Percentiles rank a stretch among this genome's conserved stretches.
Conservation (phyloP, 64 coral and sea anemone species). For the Stichodactyla helianthus region DNA sequence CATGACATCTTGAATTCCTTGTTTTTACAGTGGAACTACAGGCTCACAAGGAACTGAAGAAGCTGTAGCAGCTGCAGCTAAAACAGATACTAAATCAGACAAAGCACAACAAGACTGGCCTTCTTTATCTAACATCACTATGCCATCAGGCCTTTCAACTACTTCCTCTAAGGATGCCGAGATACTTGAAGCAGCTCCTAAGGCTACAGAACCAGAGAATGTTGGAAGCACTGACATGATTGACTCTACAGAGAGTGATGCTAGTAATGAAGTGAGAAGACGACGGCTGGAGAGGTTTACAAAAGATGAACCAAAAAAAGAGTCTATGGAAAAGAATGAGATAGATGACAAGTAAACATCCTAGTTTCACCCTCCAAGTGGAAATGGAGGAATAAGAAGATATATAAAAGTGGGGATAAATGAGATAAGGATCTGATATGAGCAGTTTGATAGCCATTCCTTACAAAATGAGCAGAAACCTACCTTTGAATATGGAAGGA, state of each 20-base stretch:
- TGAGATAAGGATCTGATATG: neutral
- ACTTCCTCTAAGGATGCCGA: too few species aligned
- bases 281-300: conserved; percentile 7
- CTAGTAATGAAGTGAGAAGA: conserved; percentile 6
- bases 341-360: neutral
- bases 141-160: neutral
- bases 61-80: neutral
- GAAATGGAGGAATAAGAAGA: neutral
- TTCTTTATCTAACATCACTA: neutral
- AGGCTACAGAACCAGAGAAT: neutral
- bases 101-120: conserved; percentile 13
- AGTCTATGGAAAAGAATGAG: neutral
- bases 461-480: neutral
- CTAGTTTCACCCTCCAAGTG: neutral
- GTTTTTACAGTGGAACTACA: neutral
- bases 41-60: neutral
- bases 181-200: neutral
- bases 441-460: neutral
- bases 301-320: neutral
- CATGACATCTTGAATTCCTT: neutral
- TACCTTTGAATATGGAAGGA: neutral
- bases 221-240: neutral
- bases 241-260: neutral
- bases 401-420: neutral
- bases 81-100: neutral